A percentile compares a stretch with the other conserved stretches of the same genome.
Conservation (phyloP, 1,140 invertebrate genomes). For the Drosophila micromelanica region DNA sequence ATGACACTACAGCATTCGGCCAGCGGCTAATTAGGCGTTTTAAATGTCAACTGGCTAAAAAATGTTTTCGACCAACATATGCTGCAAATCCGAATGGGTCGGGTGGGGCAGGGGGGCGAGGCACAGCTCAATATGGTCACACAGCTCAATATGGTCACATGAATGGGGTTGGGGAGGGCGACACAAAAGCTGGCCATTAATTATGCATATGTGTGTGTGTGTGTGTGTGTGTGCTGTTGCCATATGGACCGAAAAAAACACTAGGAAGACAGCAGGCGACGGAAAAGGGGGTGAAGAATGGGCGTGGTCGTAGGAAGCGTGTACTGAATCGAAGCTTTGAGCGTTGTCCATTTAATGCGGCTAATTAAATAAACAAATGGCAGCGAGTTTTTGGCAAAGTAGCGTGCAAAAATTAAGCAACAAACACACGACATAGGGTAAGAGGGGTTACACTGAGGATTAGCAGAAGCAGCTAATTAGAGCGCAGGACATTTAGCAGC, state of each 20-base stretch:
- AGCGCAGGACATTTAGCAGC: background rate
- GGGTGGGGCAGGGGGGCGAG: background rate
- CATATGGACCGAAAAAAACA: slow-evolving; percentile 23
- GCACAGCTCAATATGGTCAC: slow-evolving; percentile 54
- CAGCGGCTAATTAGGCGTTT: slow-evolving; percentile 76
- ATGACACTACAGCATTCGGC: slow-evolving; percentile 21
- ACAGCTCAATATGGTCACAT: slow-evolving; percentile 72
- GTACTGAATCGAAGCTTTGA: slow-evolving; percentile 33
- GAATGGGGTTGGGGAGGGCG: slow-evolving; percentile 8
- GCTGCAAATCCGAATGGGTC: slow-evolving; percentile 26
- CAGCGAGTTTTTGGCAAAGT: slow-evolving; percentile 50
- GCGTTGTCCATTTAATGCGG: slow-evolving; percentile 62
- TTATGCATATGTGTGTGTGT: slow-evolving; percentile 62
- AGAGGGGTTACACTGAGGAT: slow-evolving; percentile 16
- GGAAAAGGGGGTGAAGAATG: background rate
- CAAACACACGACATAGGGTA: slow-evolving; percentile 6
- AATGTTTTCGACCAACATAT: slow-evolving; percentile 40
- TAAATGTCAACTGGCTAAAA: slow-evolving; percentile 65
- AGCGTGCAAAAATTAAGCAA: slow-evolving; percentile 51
- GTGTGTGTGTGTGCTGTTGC: slow-evolving; percentile 2
- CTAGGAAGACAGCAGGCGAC: background rate
- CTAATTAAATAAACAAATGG: slow-evolving; percentile 81
- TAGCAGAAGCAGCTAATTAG: slow-evolving; percentile 31
- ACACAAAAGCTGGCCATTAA: slow-evolving; percentile 64
- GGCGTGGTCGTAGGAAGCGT: background rate